Conservation (phyloP, 2,797 vertebrate genomes). For the Pteropus rufus region DNA sequence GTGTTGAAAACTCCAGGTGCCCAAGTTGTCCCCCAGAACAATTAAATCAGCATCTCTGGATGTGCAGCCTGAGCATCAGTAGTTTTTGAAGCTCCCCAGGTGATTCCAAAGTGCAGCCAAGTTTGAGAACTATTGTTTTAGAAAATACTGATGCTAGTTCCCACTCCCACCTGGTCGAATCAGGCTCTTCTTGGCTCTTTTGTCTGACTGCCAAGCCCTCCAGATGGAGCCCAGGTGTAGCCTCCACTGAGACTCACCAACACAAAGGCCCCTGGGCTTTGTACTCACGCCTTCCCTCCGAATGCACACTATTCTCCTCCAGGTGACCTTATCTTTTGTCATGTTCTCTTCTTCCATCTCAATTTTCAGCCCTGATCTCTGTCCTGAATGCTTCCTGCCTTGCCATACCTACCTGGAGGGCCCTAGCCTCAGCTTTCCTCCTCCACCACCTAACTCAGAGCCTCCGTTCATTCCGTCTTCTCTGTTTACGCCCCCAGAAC, state of each 20-base stretch:
- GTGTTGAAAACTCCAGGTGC: fast-evolving
- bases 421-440: background rate
- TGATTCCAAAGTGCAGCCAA: background rate
- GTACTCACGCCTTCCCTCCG: background rate
- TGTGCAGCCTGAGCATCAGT: background rate
- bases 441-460: background rate
- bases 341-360: background rate
- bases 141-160: background rate
- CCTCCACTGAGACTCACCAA: background rate
- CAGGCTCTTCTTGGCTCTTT: background rate
- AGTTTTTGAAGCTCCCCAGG: background rate
- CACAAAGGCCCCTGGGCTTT: background rate
- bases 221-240: background rate
- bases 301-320: background rate
- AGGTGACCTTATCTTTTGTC: background rate
- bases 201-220: background rate
- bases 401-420: background rate
- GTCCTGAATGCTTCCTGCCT: background rate
- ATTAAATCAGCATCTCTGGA: background rate
- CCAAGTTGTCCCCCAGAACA: background rate
- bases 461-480: background rate
- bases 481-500: background rate
- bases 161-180: fast-evolving
- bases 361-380: background rate
- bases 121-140: background rate